phyloP scores from a whole-genome alignment of 2,888 invertebrate genomes.

The Eretmocerus hayati region DNA sequence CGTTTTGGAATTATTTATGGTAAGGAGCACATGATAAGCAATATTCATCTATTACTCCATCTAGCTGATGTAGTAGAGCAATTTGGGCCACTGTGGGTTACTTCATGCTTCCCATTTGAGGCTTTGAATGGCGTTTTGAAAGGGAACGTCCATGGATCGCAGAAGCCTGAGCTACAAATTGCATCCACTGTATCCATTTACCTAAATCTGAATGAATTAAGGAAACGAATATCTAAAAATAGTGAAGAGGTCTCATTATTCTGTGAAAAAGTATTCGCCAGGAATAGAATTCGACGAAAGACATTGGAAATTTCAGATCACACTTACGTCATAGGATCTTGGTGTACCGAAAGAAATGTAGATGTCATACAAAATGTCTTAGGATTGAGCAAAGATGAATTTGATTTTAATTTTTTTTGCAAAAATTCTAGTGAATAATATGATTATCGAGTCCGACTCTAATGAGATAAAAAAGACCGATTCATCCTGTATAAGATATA shows the following conservation, averaged over 20 bases:
- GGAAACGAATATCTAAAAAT: neutral
- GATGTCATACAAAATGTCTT: neutral
- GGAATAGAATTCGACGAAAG: neutral
- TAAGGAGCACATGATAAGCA: neutral
- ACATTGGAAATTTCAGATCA: neutral
- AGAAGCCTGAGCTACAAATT: constrained; percentile 1
- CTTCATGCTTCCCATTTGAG: neutral
- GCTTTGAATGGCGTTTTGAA: constrained; percentile 1
- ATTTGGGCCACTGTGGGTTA: neutral
- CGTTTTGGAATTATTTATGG: neutral
- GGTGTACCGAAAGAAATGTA: neutral
- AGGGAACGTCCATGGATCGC: neutral
- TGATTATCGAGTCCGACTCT: neutral
- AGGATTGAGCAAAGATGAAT: neutral
- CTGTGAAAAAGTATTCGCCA: neutral
- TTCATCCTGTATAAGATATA: neutral
- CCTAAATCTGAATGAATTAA: neutral
- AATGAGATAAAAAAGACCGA: neutral
- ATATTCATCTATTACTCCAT: neutral
- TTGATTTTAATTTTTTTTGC: neutral
- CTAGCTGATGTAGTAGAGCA: neutral
- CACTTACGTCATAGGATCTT: neutral
- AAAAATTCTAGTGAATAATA: neutral
- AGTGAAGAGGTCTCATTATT: neutral
- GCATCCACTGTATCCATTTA: neutral